A percentile compares a stretch with the other conserved stretches of the same genome.
phyloP scores from a whole-genome alignment of 2,113 vertebrate genomes.

The Chloropsis hardwickii region DNA sequence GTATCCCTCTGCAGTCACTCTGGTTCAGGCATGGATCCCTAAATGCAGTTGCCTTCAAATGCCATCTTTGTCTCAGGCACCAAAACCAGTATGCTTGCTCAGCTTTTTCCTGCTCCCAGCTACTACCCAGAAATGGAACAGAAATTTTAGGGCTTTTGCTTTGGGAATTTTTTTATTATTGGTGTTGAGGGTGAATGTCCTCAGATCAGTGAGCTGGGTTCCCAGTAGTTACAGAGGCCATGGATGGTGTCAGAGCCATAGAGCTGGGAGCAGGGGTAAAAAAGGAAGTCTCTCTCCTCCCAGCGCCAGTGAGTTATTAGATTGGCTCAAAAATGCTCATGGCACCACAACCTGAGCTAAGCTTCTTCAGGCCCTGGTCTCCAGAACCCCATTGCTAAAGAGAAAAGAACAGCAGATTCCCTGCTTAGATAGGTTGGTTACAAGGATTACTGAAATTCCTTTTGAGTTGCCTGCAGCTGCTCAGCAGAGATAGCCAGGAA shows the following conservation, averaged over 20 bases:
- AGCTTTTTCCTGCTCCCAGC: not conserved
- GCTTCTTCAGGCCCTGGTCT: not conserved
- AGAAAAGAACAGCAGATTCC: not conserved
- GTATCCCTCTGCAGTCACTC: not conserved
- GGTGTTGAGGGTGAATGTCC: not conserved
- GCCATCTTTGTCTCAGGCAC: not conserved
- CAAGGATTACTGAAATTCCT: constrained; percentile 8
- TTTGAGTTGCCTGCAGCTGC: constrained; percentile 13
- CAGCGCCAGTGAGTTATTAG: not conserved
- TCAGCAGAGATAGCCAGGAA: constrained; percentile 30
- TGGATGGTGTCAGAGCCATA: not conserved
- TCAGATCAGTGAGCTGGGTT: not conserved
- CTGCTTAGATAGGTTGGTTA: not conserved
- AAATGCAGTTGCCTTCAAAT: not conserved
- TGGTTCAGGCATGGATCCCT: not conserved
- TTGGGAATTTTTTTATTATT: not conserved
- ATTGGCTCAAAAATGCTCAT: not conserved
- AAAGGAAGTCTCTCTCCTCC: not conserved
- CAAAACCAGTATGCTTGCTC: not conserved
- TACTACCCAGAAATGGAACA: not conserved
- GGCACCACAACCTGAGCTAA: not conserved
- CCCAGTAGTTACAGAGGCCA: not conserved
- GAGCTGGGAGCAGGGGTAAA: not conserved
- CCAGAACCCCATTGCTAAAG: not conserved
- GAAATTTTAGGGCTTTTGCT: not conserved